These are phyloP conservation scores for Zaprionus lachaisei DNA, from an alignment of 1,140 invertebrate species.

Conservation along the genomic window DNA sequence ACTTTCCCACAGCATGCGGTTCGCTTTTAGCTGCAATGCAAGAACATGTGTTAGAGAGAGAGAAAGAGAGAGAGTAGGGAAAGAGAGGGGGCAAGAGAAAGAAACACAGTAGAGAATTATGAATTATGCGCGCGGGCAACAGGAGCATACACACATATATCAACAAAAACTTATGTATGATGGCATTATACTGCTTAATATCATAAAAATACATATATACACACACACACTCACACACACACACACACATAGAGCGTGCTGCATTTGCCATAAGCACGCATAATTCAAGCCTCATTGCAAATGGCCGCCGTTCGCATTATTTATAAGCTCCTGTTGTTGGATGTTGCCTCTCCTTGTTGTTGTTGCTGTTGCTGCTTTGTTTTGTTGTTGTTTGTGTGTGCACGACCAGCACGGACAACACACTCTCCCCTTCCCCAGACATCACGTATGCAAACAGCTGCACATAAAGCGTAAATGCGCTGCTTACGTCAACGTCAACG, in stretches of 20 bases:
- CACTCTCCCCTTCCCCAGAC: background rate
- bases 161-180: constrained; percentile 5
- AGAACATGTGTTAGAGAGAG: too few species aligned
- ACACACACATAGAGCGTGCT: background rate
- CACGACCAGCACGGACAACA: background rate
- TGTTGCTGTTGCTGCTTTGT: background rate
- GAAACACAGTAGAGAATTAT: constrained; percentile 21
- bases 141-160: constrained; percentile 7
- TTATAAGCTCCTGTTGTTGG: constrained; percentile 44
- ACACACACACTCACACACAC: background rate
- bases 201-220: constrained; percentile 22
- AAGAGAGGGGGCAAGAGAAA: background rate
- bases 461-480: constrained; percentile 27
- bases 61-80: background rate
- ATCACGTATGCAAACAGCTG: constrained; percentile 33
- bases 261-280: constrained; percentile 4
- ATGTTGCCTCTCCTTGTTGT: constrained; percentile 15
- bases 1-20: constrained; percentile 86
- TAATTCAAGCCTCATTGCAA: constrained; percentile 25
- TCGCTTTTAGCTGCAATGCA: constrained; percentile 85
- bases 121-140: constrained; percentile 12
- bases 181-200: constrained; percentile 22
- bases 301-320: constrained; percentile 34
- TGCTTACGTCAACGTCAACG: background rate
- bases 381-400: constrained; percentile 1